Conservation (phyloP, 2,113 vertebrate species). For the Hemibagrus wyckioides region DNA sequence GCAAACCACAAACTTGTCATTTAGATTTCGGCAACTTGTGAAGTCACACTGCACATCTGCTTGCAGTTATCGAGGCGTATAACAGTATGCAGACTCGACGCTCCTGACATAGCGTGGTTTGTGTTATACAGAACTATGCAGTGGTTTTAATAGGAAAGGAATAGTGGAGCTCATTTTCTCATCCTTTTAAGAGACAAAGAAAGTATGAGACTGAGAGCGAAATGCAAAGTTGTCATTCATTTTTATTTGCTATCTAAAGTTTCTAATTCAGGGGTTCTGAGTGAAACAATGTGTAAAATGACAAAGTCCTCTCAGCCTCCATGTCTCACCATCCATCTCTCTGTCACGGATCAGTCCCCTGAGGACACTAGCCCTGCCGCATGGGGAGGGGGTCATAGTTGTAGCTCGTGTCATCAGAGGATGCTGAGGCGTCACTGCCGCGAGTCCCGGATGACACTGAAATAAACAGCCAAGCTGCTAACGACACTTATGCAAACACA, state of each 20-base stretch:
- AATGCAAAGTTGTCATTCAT: neutral
- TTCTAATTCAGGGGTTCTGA: slow-evolving; percentile 24
- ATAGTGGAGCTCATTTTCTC: neutral
- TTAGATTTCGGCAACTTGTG: slow-evolving; percentile 42
- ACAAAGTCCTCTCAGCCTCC: neutral
- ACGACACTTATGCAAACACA: slow-evolving; percentile 49
- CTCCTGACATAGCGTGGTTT: slow-evolving; percentile 35
- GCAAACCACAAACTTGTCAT: slow-evolving; percentile 46
- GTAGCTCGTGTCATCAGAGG: slow-evolving; percentile 48
- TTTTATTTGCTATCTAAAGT: neutral
- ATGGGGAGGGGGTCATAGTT: slow-evolving; percentile 32
- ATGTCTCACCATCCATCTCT: slow-evolving; percentile 1
- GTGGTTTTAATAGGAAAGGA: slow-evolving; percentile 15
- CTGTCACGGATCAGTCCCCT: slow-evolving; percentile 41
- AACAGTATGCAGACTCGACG: slow-evolving; percentile 9
- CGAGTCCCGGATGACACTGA: slow-evolving; percentile 27
- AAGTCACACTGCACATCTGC: slow-evolving; percentile 48
- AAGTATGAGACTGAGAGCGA: neutral
- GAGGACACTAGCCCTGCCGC: slow-evolving; percentile 33
- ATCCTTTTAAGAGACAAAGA: neutral
- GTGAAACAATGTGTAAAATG: slow-evolving; percentile 28
- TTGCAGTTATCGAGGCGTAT: slow-evolving; percentile 42
- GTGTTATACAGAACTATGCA: slow-evolving; percentile 32
- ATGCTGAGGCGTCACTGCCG: slow-evolving; percentile 44
- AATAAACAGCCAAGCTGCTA: slow-evolving; percentile 48